Base-by-base conservation (phyloP, 2,888 invertebrate species). In the Acronicta psi region DNA sequence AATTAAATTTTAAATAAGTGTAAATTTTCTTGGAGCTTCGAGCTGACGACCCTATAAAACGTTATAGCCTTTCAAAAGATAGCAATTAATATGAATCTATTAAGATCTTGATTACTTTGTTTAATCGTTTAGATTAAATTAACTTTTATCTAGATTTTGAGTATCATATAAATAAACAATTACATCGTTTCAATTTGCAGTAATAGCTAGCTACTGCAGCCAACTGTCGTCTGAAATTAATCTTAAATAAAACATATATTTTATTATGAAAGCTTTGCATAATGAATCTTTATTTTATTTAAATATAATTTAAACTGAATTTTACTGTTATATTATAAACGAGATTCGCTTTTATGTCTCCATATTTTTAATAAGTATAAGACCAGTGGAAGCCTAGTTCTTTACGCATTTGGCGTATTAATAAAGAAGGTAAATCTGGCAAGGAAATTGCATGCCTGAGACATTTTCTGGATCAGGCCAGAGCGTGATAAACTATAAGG, bases 141-240 rank as follows among this genome's bases (percentile, higher is more conserved):
- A 53, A 47, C 17, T 8, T 53, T 59, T 53, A 61, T 52, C 67
- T 66, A 57, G 47, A 59, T 57, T 59, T 43, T 51, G 2, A 44
- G 44, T 58, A 42, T 41, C 40, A 52, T 37, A 46, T 53, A 71
- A 47, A 71, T 52, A 43, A 52, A 44, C 37, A 40, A 58, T 51
- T 70, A 49, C 23, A 58, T 43, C 29, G 25, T 55, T 71, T 57
- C 49, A 71, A 71, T 69, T 63, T 63, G 51, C 70, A 57, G 36
- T 69, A 54, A 58, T 40, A 49, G 54, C 43, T 29, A 4, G 47
- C 57, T 55, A 55, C 51, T 59, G 42, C 42, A 67, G 34, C 6
- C 11, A 36, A 38, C 42, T 38, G 34, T 25, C 25, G 20, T 9
- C n/a, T 16, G 25, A 42, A 49, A 59, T 51, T 52, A 44, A 68